Percentiles rank a stretch among this genome's conserved stretches.
Evolutionary conservation across 1,140 invertebrate species (phyloP).

Genomic region (Ylistrum balloti): DNA sequence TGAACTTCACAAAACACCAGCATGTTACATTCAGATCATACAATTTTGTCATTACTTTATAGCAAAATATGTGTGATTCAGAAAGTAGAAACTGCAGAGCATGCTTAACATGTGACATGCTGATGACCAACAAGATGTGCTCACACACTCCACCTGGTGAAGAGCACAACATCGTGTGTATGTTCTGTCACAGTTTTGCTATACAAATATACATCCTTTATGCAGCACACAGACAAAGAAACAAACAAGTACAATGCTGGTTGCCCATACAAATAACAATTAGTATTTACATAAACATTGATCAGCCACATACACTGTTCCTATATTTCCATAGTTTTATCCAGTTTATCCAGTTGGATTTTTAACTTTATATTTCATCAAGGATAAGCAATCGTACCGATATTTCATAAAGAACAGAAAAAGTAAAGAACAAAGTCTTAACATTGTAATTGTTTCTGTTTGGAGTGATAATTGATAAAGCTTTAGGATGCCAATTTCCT

Average conservation of each 20-base stretch:
- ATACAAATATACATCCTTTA: neutral
- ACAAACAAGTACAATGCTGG: neutral
- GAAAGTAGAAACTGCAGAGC: neutral
- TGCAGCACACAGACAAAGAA: neutral
- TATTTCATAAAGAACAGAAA: too few relatives aligned
- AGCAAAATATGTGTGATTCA: neutral
- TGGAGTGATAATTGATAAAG: too few relatives aligned
- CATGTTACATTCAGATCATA: neutral
- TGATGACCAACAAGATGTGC: neutral
- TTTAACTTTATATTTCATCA: too few relatives aligned
- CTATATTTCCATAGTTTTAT: too few relatives aligned
- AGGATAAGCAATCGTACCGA: too few relatives aligned
- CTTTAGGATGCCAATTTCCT: too few relatives aligned
- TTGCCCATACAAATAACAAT: conserved; percentile 11
- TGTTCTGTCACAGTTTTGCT: neutral
- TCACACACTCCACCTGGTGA: neutral
- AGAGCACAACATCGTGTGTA: neutral
- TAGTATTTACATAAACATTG: neutral
- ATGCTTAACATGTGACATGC: neutral
- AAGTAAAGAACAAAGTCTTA: too few relatives aligned
- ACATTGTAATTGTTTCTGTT: too few relatives aligned
- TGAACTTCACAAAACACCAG: neutral
- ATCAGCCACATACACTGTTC: neutral
- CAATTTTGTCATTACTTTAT: neutral
- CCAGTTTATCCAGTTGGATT: too few relatives aligned